Evolutionary conservation across 1,140 invertebrate species (phyloP), one percentile per base, ranked within the genome.

Genomic region (Galleria mellonella): DNA sequence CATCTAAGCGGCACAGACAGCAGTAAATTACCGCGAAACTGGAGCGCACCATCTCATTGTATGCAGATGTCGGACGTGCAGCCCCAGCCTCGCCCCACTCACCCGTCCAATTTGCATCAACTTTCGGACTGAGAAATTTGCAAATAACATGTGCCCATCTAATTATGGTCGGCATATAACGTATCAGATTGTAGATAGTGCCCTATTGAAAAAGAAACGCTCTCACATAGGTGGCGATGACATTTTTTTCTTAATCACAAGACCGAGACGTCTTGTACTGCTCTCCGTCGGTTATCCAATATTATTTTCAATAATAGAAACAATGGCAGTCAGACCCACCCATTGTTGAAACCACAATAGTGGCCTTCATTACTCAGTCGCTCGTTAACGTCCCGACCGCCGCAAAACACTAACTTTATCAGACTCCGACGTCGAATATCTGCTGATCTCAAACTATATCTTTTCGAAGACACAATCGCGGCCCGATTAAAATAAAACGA

Each of bases 361-460:
- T 68, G 46, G 54, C 64, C 62, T 75, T 79, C 72, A 81, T 83
- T 81, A 83, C 79, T 81, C 79, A 83, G 61, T 53, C 48, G 63
- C 76, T 83, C 76, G 78, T 83, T 83, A 83, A 78, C 75, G 74
- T 71, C 61, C 49, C 62, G 60, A 51, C 72, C 67, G 63, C 68
- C 65, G 65, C 75, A 70, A 71, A 72, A 77, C 74, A 74, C 72
- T 78, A 81, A 81, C 79, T 83, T 83, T 83, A 83, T 83, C 79
- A 77, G 76, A 57, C 55, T 50, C 55, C 55, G 61, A 72, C 71
- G 79, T 81, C 79, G 77, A 78, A 79, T 73, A 81, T 83, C 79
- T 83, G 47, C 62, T 53, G 68, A 83, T 81, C 79, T 81, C 65
- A 59, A 68, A 70, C 72, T 71, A 72, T 74, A 75, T 77, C 71